Base-by-base conservation (phyloP, 2,888 invertebrate species). In the Geotrupes spiniger region DNA sequence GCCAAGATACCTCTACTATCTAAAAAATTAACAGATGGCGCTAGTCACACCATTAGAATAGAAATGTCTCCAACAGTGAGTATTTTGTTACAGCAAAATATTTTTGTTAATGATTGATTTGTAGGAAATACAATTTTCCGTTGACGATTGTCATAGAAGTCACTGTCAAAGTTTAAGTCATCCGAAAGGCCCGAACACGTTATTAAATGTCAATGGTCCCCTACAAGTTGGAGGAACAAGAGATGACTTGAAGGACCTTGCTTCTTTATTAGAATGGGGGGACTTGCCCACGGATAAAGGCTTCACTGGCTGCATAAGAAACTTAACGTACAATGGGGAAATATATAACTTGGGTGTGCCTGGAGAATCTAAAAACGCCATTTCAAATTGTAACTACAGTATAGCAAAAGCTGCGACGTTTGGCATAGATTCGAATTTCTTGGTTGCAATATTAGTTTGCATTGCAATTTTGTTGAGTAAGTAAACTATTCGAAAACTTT, bases 361-460 rank as follows among this genome's bases (percentile, higher is more conserved):
- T 0, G 85, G 90, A 0, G 78, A 86, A 21, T 79, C 80, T 15
- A 77, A 76, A 41, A 84, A 87, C 64, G 84, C 84, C 1, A 85
- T 85, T 68, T 81, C 85, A 0, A 85, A 86, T 14, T 92, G 92
- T 63, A 84, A 85, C 64, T 78, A 79, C 49, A 83, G 83, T 46
- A 80, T 85, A 65, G 85, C 84, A 31, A 85, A 84, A 2, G 89
- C 89, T 0, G 85, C 88, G 16, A 85, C 88, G 1, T 88, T 92
- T 59, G 87, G 89, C 27, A 89, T 92, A 50, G 87, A 89, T 67
- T 85, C 89, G 1, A 93, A 90, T 65, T 90, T 91, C 69, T 78
- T 97, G 17, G 88, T 95, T 27, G 92, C 93, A 42, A 91, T 98
- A 54, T 76, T 95, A 28, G 87, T 92, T 17, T 95, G 93, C 72